Evolutionary conservation across 2,888 invertebrate species (phyloP), one percentile per base, ranked within the genome.

Genomic region (Sinelater perroti): DNA sequence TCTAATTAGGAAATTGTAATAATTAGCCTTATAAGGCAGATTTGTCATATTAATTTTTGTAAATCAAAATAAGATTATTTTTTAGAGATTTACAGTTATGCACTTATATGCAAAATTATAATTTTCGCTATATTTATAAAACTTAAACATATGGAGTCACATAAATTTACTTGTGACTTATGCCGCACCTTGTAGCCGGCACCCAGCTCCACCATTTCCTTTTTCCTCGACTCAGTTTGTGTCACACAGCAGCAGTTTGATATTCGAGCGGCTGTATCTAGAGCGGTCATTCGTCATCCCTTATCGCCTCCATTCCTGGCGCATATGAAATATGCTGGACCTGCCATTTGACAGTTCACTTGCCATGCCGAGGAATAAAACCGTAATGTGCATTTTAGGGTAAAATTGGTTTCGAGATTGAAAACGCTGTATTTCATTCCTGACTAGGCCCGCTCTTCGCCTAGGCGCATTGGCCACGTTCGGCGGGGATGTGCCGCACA

Each of bases 291-390:
- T 51, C 47, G 49, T 58, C 58, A 58, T 49, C 33, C 40, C 40
- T 52, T 56, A 56, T 58, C 57, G 57, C 58, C 42, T 53, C 47
- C 42, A 54, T 51, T 51, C 14, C 56, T 45, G 47, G 54, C 54
- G 51, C 51, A 56, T 56, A 51, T 56, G 50, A 56, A 56, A 56
- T 56, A 56, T 56, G 56, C 54, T 47, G 56, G 56, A 45, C 45
- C 50, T 51, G 38, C 51, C 30, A 56, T 56, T 56, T 56, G 56
- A 56, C 56, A 56, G 56, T 45, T 51, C 56, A 56, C 56, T 56
- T 51, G 51, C 51, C 36, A 47, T 47, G 47, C 54, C 47, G 28
- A 21, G 38, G 40, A 47, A 46, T 55, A 55, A 55, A 55, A 55
- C 30, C 28, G 38, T 55, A 55, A 55, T 55, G 54, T 40, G 47